Percentiles rank a stretch among this genome's conserved stretches.
phyloP scores from a whole-genome alignment of 2,888 invertebrate species.

The Saturnia japonica region DNA sequence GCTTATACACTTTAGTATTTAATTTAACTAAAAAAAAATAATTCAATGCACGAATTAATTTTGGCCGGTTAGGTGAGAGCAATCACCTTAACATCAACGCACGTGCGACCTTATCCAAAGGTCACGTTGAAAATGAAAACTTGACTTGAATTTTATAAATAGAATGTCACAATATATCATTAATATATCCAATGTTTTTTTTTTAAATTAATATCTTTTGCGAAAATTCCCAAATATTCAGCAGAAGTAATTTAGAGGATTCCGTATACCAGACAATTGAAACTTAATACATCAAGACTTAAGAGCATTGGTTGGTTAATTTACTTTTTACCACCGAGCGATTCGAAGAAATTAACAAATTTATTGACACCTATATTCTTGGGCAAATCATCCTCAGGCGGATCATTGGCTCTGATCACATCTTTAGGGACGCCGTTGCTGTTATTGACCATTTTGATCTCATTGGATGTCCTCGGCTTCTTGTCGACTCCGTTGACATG shows the following conservation, averaged over 20 bases:
- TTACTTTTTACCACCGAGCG: constrained; percentile 74
- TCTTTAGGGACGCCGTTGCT: constrained; percentile 65
- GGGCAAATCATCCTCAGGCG: constrained; percentile 74
- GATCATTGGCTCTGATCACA: constrained; percentile 73
- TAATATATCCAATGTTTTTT: not conserved
- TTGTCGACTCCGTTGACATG: constrained; percentile 48
- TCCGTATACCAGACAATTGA: constrained; percentile 8
- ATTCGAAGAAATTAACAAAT: constrained; percentile 77
- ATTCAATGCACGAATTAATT: not conserved
- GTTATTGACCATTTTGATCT: constrained; percentile 69
- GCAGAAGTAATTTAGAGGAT: not conserved
- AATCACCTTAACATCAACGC: not conserved
- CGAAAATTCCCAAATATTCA: not conserved
- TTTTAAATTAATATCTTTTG: not conserved
- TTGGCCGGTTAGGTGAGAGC: not conserved
- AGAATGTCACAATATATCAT: not conserved
- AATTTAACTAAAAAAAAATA: not conserved
- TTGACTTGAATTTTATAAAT: not conserved
- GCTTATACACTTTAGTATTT: not conserved
- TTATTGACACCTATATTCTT: constrained; percentile 78
- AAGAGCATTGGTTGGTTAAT: not conserved
- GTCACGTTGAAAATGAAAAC: not conserved
- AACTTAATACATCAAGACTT: not conserved
- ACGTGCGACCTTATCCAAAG: not conserved
- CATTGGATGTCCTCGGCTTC: constrained; percentile 64